Evolutionary conservation across 1,140 invertebrate species (phyloP).

Genomic region (Chelonus insularis): DNA sequence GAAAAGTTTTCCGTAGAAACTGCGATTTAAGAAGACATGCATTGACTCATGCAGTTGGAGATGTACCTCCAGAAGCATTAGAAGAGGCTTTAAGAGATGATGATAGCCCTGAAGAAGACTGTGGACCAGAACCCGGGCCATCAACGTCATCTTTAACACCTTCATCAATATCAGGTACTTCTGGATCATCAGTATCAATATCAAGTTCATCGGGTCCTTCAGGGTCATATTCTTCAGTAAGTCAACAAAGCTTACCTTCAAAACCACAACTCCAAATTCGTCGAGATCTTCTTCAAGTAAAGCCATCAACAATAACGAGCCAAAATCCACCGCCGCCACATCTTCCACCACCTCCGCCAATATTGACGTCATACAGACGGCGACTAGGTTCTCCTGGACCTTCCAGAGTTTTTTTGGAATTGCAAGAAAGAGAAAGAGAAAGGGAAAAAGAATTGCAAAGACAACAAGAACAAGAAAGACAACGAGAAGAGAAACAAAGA

Average conservation of each 20-base stretch:
- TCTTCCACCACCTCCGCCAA: slow-evolving; percentile 57
- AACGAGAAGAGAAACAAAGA: slow-evolving; percentile 39
- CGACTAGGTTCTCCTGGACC: slow-evolving; percentile 54
- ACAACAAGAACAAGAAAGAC: slow-evolving; percentile 40
- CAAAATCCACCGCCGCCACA: slow-evolving; percentile 52
- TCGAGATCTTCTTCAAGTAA: slow-evolving; percentile 68
- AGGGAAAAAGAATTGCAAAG: slow-evolving; percentile 33
- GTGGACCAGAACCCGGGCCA: slow-evolving; percentile 42
- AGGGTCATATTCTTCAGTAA: slow-evolving; percentile 45
- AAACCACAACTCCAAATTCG: slow-evolving; percentile 72
- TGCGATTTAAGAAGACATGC: slow-evolving; percentile 84
- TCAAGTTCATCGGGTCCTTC: slow-evolving; percentile 43
- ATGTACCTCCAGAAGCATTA: slow-evolving; percentile 71
- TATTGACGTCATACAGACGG: slow-evolving; percentile 52
- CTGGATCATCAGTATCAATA: slow-evolving; percentile 32
- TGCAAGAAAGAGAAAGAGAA: slow-evolving; percentile 27
- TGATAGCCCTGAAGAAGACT: slow-evolving; percentile 61
- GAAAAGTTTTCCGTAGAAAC: slow-evolving; percentile 83
- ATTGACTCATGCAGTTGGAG: slow-evolving; percentile 81
- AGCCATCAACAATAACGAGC: slow-evolving; percentile 58
- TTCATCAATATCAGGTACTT: slow-evolving; percentile 25
- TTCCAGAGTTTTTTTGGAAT: slow-evolving; percentile 18
- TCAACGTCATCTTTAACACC: slow-evolving; percentile 38
- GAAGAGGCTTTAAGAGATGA: slow-evolving; percentile 70
- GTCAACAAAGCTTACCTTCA: slow-evolving; percentile 55